Percentiles rank a stretch among this genome's conserved stretches.
phyloP scores from a whole-genome alignment of 2,888 invertebrate genomes.

The Brenthis hecate region DNA sequence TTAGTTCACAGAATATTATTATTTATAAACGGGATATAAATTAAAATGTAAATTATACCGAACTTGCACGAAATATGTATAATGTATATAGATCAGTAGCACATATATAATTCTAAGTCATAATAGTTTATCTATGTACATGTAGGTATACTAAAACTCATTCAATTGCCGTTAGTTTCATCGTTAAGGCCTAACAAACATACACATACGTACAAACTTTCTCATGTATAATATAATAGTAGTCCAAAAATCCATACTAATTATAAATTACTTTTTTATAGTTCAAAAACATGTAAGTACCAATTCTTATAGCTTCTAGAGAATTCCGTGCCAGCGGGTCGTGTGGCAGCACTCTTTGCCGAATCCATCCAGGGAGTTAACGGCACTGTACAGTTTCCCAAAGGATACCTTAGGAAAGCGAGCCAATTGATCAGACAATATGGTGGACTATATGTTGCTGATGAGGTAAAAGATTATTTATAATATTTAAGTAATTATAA shows the following conservation, averaged over 20 bases:
- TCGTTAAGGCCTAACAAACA: too few species aligned
- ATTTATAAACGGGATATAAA: background rate
- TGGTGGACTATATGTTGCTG: constrained; percentile 95
- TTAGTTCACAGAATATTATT: background rate
- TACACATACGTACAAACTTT: too few species aligned
- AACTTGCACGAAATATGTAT: too few species aligned
- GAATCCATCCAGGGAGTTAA: constrained; percentile 99
- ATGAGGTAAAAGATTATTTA: constrained; percentile 85
- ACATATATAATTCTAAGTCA: too few species aligned
- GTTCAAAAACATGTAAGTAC: background rate
- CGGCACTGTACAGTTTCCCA: constrained; percentile 95
- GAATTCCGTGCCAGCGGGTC: constrained; percentile 89
- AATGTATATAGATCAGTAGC: too few species aligned
- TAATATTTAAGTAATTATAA: too few species aligned
- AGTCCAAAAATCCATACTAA: too few species aligned
- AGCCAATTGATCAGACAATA: constrained; percentile 88
- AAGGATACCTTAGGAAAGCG: constrained; percentile 91
- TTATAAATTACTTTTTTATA: background rate
- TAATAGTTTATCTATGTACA: too few species aligned
- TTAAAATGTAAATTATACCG: too few species aligned
- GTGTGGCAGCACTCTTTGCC: constrained; percentile 94
- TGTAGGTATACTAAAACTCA: too few species aligned
- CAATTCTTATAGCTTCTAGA: constrained; percentile 83
- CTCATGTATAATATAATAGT: too few species aligned
- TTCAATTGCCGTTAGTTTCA: too few species aligned